Evolutionary conservation across 2,888 invertebrate genomes (phyloP), one percentile per base, ranked within the genome.

Genomic region (Scaptomyza caliginosa): DNA sequence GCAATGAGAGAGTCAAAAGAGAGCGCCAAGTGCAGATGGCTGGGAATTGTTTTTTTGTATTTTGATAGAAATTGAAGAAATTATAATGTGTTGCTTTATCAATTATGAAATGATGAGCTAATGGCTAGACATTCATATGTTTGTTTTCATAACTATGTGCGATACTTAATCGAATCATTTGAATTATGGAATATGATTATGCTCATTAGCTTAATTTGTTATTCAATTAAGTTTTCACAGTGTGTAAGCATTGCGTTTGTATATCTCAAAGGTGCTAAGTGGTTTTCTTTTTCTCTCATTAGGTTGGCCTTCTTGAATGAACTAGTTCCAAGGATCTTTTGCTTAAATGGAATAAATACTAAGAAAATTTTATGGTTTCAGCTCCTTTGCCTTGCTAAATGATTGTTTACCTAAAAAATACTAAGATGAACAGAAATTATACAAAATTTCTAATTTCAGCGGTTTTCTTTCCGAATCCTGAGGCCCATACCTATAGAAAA

Each of bases 131-230:
- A n/a, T n/a, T n/a, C n/a, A n/a, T n/a, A 36, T 55, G 56, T 52
- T 51, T 71, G 21, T 54, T 73, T 73, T 62, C 17, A 19, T 43
- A 52, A 39, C 24, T 45, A 26, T 48, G 16, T 70, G 6, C 8
- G 30, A 30, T 30, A 39, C 43, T 49, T 43, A 39, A 36, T 17
- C 24, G 30, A 36, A 51, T n/a, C 42, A 54, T 56, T 52, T 21
- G 11, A 52, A 52, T 49, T 70, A 54, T 40, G 49, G 51, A 42
- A 32, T 64, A 70, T 58, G 51, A 46, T 16, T 32, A 36, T 4
- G 2, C 17, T 50, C 13, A 34, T 63, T 62, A 40, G 17, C 6
- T 13, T 32, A 16, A 30, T n/a, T 23, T 11, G 16, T 30, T 30
- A 62, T 28, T 32, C 5, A 45, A 62, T n/a, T 17, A 4, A 24